phyloP scores from a whole-genome alignment of 2,797 vertebrate species.

The Micropoecilia bifurca region DNA sequence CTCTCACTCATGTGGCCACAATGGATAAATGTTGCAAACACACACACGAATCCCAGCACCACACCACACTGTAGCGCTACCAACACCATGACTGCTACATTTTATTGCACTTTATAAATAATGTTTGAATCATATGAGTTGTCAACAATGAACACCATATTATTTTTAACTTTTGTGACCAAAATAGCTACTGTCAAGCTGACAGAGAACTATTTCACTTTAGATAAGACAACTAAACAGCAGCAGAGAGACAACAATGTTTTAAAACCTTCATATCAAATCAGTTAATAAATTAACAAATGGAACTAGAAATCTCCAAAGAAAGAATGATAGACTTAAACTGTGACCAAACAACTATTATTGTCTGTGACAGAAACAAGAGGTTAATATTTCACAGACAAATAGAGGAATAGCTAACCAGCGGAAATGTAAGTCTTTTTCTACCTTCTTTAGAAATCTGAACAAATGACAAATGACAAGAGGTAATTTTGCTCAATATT shows the following conservation, averaged over 20 bases:
- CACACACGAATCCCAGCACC: background rate
- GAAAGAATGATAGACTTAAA: background rate
- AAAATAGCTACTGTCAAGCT: background rate
- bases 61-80: background rate
- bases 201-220: background rate
- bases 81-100: background rate
- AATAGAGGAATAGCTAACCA: background rate
- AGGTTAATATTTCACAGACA: background rate
- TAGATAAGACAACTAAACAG: background rate
- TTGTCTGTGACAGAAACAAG: background rate
- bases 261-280: background rate
- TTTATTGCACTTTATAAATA: background rate
- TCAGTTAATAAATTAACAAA: background rate
- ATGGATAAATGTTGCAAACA: background rate
- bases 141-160: background rate
- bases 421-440: background rate
- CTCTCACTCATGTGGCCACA: background rate
- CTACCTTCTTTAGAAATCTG: background rate
- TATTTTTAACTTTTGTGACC: background rate
- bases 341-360: background rate
- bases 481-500: background rate
- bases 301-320: background rate
- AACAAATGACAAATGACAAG: background rate
- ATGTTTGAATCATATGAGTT: background rate
- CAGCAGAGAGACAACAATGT: background rate